Evolutionary conservation across 1,140 invertebrate genomes (phyloP), one percentile per base, ranked within the genome.

Genomic region (Rhagoletis pomonella): DNA sequence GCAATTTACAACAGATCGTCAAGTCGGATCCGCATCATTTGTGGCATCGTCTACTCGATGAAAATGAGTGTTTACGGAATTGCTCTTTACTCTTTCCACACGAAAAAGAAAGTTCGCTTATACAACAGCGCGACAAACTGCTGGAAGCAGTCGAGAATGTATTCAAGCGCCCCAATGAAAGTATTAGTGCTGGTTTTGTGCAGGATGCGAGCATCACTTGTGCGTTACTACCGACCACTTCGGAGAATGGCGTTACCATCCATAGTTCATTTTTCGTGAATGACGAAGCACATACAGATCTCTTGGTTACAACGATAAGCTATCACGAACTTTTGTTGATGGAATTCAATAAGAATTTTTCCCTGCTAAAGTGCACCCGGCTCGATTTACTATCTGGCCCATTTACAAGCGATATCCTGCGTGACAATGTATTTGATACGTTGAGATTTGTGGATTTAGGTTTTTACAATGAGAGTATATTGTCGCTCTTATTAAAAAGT

Each of bases 81-180:
- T 95, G 96, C 92, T 94, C 95, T 1, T 93, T 96, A 7, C 95
- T 98, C 86, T 96, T 97, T 90, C 95, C 95, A 60, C 96, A 97
- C 88, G 95, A 97, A 91, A 95, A 95, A 89, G 95, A 96, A 69
- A 96, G 95, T 86, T 99, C 98, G 10, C 93, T 99, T 17, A 93
- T 98, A 9, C 97, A 98, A 92, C 96, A 98, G 89, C 96, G 97
- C 89, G 95, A 95, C 50, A 95, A 95, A 90, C 93, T 98, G 87
- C 95, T 96, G 88, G 91, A 95, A 86, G 93, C 95, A 2, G 94
- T 98, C 58, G 93, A 95, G 60, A 93, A 95, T 42, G 95, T 97
- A 42, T 97, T 98, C 90, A 94, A 95, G 87, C 94, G 95, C 87
- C 95, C 96, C 17, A 95, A 96, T 86, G 94, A 94, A 89, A 95